Evolutionary conservation across 2,888 invertebrate genomes (phyloP).

Genomic region (Troides helena): DNA sequence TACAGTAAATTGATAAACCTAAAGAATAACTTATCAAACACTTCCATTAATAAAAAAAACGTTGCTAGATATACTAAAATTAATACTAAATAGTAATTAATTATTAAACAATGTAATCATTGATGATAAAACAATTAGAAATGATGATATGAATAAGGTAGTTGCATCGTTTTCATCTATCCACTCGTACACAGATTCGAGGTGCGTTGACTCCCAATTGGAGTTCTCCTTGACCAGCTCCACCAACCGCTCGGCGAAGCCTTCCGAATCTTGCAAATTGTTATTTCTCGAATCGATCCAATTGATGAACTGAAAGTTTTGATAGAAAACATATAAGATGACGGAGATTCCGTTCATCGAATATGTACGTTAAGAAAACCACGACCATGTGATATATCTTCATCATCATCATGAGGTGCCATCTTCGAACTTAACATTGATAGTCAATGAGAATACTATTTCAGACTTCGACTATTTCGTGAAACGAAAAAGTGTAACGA

Average conservation of each 20-base stretch:
- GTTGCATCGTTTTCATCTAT: conserved; percentile 66
- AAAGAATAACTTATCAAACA: background rate
- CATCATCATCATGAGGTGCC: too few species aligned
- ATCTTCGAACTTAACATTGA: too few species aligned
- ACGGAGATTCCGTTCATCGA: too few species aligned
- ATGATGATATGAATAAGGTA: conserved; percentile 50
- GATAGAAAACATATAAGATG: too few species aligned
- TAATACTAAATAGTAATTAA: conserved; percentile 17
- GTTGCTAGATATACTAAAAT: background rate
- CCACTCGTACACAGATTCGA: conserved; percentile 62
- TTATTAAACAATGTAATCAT: conserved; percentile 51
- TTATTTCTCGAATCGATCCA: conserved; percentile 54
- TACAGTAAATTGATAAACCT: conserved; percentile 14
- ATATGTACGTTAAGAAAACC: too few species aligned
- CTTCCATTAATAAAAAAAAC: background rate
- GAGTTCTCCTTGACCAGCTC: conserved; percentile 44
- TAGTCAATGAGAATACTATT: too few species aligned
- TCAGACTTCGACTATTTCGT: too few species aligned
- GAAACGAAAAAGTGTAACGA: too few species aligned
- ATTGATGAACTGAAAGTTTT: conserved; percentile 50
- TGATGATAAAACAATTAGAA: conserved; percentile 50
- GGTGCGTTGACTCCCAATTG: conserved; percentile 42
- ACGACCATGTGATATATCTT: too few species aligned
- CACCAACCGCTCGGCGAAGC: conserved; percentile 40
- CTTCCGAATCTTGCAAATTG: conserved; percentile 50